A percentile compares a stretch with the other conserved stretches of the same genome.
Conservation (phyloP, 1,140 invertebrate genomes). For the Dryas iulia region DNA sequence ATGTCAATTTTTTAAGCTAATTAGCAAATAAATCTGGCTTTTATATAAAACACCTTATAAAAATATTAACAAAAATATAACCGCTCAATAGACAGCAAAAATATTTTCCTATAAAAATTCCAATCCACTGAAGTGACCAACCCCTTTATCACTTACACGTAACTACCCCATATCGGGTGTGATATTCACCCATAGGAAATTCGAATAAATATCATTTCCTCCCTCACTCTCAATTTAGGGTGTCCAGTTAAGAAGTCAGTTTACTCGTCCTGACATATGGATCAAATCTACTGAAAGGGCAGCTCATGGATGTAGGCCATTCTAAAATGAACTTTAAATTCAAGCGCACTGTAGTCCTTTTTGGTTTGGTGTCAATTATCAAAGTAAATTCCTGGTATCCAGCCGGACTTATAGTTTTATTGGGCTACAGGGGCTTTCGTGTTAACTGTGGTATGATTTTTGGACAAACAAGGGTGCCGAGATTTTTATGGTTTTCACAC, state of each 20-base stretch:
- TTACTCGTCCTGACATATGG: conserved; percentile 73
- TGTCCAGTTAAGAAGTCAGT: conserved; percentile 70
- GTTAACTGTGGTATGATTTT: conserved; percentile 55
- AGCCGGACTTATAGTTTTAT: conserved; percentile 70
- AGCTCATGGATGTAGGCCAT: not conserved
- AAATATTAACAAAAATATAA: not conserved
- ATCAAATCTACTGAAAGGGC: conserved; percentile 56
- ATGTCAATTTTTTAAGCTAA: too few species aligned
- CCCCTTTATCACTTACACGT: conserved; percentile 9
- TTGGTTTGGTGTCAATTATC: not conserved
- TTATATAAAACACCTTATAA: too few species aligned
- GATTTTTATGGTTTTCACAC: conserved; percentile 2
- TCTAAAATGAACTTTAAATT: not conserved
- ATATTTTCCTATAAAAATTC: not conserved
- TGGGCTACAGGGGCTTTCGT: conserved; percentile 59
- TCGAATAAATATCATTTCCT: conserved; percentile 67
- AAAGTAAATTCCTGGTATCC: conserved; percentile 67
- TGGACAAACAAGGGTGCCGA: conserved; percentile 50
- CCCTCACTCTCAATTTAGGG: conserved; percentile 63
- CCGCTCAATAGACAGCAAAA: not conserved
- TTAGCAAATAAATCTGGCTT: too few species aligned
- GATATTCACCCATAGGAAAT: conserved; percentile 59
- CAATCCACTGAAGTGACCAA: conserved; percentile 1
- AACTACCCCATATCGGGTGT: conserved; percentile 12
- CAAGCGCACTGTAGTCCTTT: not conserved